These are phyloP conservation scores for Ectemnius continuus DNA, from an alignment of 2,888 invertebrate species.

Conservation along the genomic window DNA sequence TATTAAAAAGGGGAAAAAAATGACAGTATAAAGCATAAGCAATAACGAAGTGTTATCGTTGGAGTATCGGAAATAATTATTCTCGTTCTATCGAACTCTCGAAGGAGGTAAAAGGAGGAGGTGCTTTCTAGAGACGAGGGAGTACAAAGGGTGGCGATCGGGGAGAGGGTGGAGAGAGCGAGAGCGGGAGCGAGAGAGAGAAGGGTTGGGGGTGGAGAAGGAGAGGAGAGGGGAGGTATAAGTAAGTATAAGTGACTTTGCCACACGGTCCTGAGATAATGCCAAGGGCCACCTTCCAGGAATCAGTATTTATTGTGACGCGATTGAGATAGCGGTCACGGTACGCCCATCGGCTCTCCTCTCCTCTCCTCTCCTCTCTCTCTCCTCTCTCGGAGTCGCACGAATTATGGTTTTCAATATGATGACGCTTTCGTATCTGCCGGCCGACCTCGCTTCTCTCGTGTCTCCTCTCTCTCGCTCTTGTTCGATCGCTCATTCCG, in stretches of 20 bases:
- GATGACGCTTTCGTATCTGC: slow-evolving; percentile 72
- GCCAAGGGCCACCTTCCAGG: slow-evolving; percentile 73
- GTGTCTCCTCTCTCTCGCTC: slow-evolving; percentile 35
- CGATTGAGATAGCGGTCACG: slow-evolving; percentile 75
- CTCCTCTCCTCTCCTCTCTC: slow-evolving; percentile 12
- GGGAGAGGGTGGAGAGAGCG: too few relatives aligned
- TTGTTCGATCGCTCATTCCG: slow-evolving; percentile 34
- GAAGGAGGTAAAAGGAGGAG: slow-evolving; percentile 34
- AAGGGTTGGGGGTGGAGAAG: slow-evolving; percentile 10
- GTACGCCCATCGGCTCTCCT: slow-evolving; percentile 56
- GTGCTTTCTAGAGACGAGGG: too few relatives aligned
- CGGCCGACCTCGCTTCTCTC: slow-evolving; percentile 48
- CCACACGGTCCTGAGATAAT: slow-evolving; percentile 63
- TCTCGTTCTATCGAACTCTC: slow-evolving; percentile 69
- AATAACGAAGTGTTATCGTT: slow-evolving; percentile 61
- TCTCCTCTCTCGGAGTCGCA: slow-evolving; percentile 50
- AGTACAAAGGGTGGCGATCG: too few relatives aligned
- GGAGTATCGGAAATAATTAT: slow-evolving; percentile 73
- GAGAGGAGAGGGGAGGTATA: slow-evolving; percentile 62
- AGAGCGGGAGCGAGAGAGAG: too few relatives aligned
- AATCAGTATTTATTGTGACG: slow-evolving; percentile 78
- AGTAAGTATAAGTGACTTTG: slow-evolving; percentile 74
- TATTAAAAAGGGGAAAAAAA: too few relatives aligned
- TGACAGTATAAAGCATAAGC: slow-evolving; percentile 67
- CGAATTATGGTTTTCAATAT: slow-evolving; percentile 78